phyloP scores from a whole-genome alignment of 2,888 invertebrate genomes.

The Girardia tigrina region DNA sequence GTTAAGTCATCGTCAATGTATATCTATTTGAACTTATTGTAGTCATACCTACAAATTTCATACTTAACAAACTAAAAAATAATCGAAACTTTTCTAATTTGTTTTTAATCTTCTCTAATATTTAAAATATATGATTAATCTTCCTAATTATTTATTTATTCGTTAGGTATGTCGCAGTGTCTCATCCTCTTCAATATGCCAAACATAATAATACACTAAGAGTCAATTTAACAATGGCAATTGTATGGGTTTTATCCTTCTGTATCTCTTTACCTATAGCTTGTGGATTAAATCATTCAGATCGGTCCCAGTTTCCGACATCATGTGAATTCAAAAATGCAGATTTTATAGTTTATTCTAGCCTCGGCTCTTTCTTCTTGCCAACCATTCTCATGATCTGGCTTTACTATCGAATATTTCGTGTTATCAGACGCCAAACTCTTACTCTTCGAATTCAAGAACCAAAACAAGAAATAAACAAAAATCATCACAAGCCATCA shows the following conservation, averaged over 20 bases:
- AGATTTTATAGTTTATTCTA: slow-evolving; percentile 92
- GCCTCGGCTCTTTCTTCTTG: slow-evolving; percentile 92
- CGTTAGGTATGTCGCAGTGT: slow-evolving; percentile 75
- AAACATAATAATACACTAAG: slow-evolving; percentile 77
- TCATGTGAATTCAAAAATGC: slow-evolving; percentile 86
- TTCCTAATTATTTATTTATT: no score
- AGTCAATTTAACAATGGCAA: slow-evolving; percentile 78
- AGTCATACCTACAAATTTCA: no score
- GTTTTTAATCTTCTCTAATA: no score
- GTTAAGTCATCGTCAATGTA: no score
- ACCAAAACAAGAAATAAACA: background rate
- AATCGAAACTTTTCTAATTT: no score
- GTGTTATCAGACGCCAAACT: slow-evolving; percentile 57
- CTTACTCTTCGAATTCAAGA: background rate
- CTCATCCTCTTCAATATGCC: slow-evolving; percentile 93
- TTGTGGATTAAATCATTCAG: slow-evolving; percentile 59
- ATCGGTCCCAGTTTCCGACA: slow-evolving; percentile 30
- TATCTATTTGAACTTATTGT: no score
- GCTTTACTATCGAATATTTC: slow-evolving; percentile 89
- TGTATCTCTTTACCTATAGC: slow-evolving; percentile 91
- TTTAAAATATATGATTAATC: no score
- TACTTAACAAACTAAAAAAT: no score
- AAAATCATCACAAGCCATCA: background rate
- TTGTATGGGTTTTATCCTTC: slow-evolving; percentile 86
- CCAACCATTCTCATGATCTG: slow-evolving; percentile 96